These are phyloP conservation scores for Lochmaea capreae DNA, from an alignment of 2,888 invertebrate genomes.

Conservation along the genomic window DNA sequence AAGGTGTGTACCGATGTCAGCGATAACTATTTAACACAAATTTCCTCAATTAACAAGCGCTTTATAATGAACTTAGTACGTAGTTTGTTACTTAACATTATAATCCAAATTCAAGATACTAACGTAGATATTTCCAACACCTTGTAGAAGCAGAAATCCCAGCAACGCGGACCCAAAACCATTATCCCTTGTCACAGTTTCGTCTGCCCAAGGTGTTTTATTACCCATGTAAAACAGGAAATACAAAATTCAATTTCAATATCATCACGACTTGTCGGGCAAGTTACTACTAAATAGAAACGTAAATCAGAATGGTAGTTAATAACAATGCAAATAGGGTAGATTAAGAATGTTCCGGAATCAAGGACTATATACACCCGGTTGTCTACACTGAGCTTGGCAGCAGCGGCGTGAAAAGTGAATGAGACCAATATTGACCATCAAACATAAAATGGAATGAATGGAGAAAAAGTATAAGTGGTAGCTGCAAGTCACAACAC, in stretches of 20 bases:
- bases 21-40: too few relatives aligned
- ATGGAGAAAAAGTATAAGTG: too few relatives aligned
- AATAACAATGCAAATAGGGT: slow-evolving; percentile 64
- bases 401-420: too few relatives aligned
- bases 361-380: slow-evolving; percentile 40
- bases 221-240: slow-evolving; percentile 19
- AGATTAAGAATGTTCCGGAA: slow-evolving; percentile 54
- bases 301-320: slow-evolving; percentile 59
- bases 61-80: too few relatives aligned
- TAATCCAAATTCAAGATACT: neutral
- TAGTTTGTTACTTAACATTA: neutral
- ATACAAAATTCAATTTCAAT: slow-evolving; percentile 41
- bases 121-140: neutral
- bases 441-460: too few relatives aligned
- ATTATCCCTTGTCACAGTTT: slow-evolving; percentile 18
- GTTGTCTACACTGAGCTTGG: neutral
- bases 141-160: slow-evolving; percentile 13
- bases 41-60: too few relatives aligned
- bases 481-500: too few relatives aligned
- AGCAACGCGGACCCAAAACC: neutral
- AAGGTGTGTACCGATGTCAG: too few relatives aligned
- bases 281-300: slow-evolving; percentile 41
- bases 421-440: too few relatives aligned
- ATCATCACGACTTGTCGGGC: slow-evolving; percentile 33
- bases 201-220: slow-evolving; percentile 25